Conservation (phyloP, 37 sponge, comb jelly and placozoan species). For the Agelas oroides region DNA sequence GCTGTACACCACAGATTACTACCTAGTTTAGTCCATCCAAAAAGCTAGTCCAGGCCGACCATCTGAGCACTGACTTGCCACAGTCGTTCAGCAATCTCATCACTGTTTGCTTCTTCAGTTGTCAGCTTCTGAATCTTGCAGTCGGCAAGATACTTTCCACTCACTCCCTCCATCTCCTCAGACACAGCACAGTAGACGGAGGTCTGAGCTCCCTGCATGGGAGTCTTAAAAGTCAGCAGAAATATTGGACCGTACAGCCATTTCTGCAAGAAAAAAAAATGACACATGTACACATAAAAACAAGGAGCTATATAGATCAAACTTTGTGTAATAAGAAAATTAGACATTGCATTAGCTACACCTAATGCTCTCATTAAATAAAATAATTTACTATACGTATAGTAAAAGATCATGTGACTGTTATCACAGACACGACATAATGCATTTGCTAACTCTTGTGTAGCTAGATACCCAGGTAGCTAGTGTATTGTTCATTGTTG, state of each 20-base stretch:
- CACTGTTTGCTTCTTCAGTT: constrained; percentile 10
- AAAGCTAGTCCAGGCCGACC: not conserved
- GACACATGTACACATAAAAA: not conserved
- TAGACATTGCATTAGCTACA: too few species aligned
- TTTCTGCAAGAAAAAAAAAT: not conserved
- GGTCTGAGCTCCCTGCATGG: constrained; percentile 81
- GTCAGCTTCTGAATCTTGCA: constrained; percentile 20
- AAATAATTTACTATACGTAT: too few species aligned
- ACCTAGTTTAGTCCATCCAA: too few species aligned
- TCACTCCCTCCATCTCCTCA: constrained; percentile 58
- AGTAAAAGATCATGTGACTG: too few species aligned
- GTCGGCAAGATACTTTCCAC: constrained; percentile 74
- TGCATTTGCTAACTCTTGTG: too few species aligned
- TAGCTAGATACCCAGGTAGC: too few species aligned
- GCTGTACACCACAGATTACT: too few species aligned
- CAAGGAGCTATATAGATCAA: too few species aligned
- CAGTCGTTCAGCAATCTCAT: constrained; percentile 36
- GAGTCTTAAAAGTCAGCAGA: constrained; percentile 56
- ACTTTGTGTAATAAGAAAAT: too few species aligned
- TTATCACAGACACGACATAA: too few species aligned
- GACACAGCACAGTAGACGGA: constrained; percentile 84
- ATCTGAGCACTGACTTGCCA: constrained; percentile 53
- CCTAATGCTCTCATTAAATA: too few species aligned
- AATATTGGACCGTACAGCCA: not conserved
- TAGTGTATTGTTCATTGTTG: too few species aligned